phyloP scores from a whole-genome alignment of 2,888 invertebrate genomes.

The Polia nebulosa region DNA sequence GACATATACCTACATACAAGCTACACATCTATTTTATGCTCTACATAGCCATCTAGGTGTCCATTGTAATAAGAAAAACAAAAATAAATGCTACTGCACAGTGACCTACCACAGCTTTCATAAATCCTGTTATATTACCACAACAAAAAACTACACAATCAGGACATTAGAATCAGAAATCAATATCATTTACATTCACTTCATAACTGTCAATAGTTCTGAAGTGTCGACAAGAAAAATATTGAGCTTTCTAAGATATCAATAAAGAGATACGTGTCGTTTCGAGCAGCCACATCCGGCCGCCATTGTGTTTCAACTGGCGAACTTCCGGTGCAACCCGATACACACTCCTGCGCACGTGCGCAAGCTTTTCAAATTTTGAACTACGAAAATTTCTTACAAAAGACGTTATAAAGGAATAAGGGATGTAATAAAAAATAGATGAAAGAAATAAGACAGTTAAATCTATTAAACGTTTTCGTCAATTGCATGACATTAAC shows the following conservation, averaged over 20 bases:
- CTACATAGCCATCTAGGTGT: background rate
- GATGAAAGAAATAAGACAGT: constrained; percentile 27
- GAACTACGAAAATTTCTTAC: constrained; percentile 82
- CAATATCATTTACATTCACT: constrained; percentile 75
- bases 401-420: constrained; percentile 73
- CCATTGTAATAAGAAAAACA: background rate
- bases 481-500: constrained; percentile 24
- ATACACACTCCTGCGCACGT: constrained; percentile 91
- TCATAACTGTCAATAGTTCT: constrained; percentile 79
- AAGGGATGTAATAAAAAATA: constrained; percentile 48
- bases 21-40: background rate
- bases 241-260: constrained; percentile 89
- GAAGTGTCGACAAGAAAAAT: constrained; percentile 87
- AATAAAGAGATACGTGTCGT: constrained; percentile 90
- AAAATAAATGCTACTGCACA: background rate
- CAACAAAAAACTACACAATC: constrained; percentile 51
- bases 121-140: constrained; percentile 42
- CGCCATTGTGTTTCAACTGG: constrained; percentile 87
- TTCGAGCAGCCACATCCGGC: constrained; percentile 90
- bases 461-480: constrained; percentile 13
- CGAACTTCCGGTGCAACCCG: constrained; percentile 90
- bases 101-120: constrained; percentile 20
- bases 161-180: constrained; percentile 61
- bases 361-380: constrained; percentile 89
- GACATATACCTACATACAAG: background rate